Conservation (phyloP, 2,888 invertebrate species). For the Xanthia icteritia region DNA sequence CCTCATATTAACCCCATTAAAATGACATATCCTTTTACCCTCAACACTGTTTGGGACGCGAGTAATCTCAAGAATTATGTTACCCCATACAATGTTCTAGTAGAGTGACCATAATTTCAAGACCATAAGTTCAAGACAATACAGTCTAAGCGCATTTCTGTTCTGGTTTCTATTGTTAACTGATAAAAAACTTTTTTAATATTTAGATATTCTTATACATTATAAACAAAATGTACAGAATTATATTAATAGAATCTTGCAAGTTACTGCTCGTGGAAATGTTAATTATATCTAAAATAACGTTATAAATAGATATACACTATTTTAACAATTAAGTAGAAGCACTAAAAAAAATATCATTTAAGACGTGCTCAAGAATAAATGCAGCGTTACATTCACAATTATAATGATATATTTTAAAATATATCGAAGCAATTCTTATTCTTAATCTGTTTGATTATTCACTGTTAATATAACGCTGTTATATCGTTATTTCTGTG, state of each 20-base stretch:
- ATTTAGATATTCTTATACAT: constrained; percentile 46
- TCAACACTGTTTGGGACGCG: constrained; percentile 36
- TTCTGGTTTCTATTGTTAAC: no score
- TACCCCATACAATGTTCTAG: constrained; percentile 46
- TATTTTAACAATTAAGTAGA: constrained; percentile 50
- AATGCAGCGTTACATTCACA: constrained; percentile 54
- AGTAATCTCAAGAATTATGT: constrained; percentile 38
- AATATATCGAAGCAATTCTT: constrained; percentile 52
- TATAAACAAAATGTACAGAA: no score
- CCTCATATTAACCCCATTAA: constrained; percentile 43
- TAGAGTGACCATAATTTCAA: constrained; percentile 36
- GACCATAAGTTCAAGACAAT: no score
- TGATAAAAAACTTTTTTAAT: constrained; percentile 48
- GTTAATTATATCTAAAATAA: constrained; percentile 53
- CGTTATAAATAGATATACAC: constrained; percentile 47
- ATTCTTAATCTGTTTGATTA: constrained; percentile 53
- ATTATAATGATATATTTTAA: constrained; percentile 46
- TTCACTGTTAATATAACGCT: constrained; percentile 51
- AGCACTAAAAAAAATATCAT: constrained; percentile 53
- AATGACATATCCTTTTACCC: constrained; percentile 43
- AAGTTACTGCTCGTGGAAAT: constrained; percentile 50
- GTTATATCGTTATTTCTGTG: constrained; percentile 51
- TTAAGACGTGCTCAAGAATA: constrained; percentile 50
- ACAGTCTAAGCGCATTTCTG: constrained; percentile 45
- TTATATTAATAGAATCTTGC: constrained; percentile 51